Conservation (phyloP, 2,797 vertebrate species). For the Channa striata region DNA sequence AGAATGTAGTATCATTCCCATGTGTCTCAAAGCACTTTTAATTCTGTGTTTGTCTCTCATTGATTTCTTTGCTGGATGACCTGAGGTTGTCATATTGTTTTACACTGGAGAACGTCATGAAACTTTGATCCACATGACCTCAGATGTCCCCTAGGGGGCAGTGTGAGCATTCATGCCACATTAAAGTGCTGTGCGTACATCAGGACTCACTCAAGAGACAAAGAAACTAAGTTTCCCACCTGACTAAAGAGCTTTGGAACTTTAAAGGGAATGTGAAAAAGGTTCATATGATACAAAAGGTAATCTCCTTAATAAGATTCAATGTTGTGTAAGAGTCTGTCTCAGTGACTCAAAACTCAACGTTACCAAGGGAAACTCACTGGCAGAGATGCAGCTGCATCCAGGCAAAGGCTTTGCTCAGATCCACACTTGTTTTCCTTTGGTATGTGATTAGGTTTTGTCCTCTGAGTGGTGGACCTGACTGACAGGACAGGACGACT, state of each 20-base stretch:
- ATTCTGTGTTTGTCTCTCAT: background rate
- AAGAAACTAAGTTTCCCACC: conserved; percentile 19
- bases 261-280: conserved; percentile 68
- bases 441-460: conserved; percentile 36
- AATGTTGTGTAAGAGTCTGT: conserved; percentile 9
- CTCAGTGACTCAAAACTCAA: conserved; percentile 8
- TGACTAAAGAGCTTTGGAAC: conserved; percentile 41
- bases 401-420: conserved; percentile 24
- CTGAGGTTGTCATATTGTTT: conserved; percentile 34
- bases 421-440: conserved; percentile 30
- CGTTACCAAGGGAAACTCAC: conserved; percentile 23
- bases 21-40: background rate
- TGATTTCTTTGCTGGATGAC: conserved; percentile 21
- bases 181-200: conserved; percentile 66
- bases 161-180: conserved; percentile 38
- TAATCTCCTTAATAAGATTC: conserved; percentile 13
- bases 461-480: conserved; percentile 26
- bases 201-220: conserved; percentile 29
- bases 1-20: conserved; percentile 14
- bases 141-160: conserved; percentile 57
- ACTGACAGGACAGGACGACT: background rate
- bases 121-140: conserved; percentile 47
- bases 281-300: conserved; percentile 18
- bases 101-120: conserved; percentile 22
- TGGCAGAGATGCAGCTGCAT: conserved; percentile 31